Percentiles rank a stretch among this genome's conserved stretches.
Evolutionary conservation across 2,888 invertebrate genomes (phyloP).

Genomic region (Dorcus parallelipipedus): DNA sequence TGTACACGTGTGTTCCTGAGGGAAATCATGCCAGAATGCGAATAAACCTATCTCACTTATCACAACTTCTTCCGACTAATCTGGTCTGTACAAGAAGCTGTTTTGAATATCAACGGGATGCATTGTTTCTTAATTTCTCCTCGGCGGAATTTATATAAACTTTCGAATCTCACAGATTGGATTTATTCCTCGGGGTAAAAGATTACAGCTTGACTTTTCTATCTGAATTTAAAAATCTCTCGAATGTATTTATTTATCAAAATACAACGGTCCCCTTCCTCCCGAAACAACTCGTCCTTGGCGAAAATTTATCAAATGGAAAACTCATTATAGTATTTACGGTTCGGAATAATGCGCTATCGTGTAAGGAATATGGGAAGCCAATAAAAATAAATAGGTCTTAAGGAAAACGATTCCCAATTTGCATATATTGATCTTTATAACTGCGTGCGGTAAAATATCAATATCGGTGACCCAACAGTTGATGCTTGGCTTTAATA

Average conservation of each 20-base stretch:
- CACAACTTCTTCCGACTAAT: slow-evolving; percentile 40
- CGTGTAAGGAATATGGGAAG: slow-evolving; percentile 21
- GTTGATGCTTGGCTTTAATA: slow-evolving; percentile 27
- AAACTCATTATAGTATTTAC: slow-evolving; percentile 12
- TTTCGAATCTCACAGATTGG: slow-evolving; percentile 33
- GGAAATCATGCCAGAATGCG: slow-evolving; percentile 41
- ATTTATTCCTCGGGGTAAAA: slow-evolving; percentile 31
- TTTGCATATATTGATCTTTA: slow-evolving; percentile 32
- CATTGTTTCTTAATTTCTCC: slow-evolving; percentile 38
- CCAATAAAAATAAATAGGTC: slow-evolving; percentile 30
- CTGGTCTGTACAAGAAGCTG: slow-evolving; percentile 33
- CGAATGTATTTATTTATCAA: not conserved
- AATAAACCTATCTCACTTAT: slow-evolving; percentile 42
- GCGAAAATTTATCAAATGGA: slow-evolving; percentile 1
- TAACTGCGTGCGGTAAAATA: slow-evolving; percentile 28
- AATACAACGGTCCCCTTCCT: too few relatives aligned
- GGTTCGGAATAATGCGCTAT: slow-evolving; percentile 10
- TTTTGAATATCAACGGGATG: slow-evolving; percentile 37
- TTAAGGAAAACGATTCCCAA: slow-evolving; percentile 27
- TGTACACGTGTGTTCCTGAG: slow-evolving; percentile 40
- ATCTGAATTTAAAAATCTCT: not conserved
- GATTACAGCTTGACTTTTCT: not conserved
- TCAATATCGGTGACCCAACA: slow-evolving; percentile 24
- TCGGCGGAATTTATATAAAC: slow-evolving; percentile 32
- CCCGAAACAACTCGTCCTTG: too few relatives aligned